Evolutionary conservation across 2,888 invertebrate genomes (phyloP), one percentile per base, ranked within the genome.

Genomic region (Agrilus mali): DNA sequence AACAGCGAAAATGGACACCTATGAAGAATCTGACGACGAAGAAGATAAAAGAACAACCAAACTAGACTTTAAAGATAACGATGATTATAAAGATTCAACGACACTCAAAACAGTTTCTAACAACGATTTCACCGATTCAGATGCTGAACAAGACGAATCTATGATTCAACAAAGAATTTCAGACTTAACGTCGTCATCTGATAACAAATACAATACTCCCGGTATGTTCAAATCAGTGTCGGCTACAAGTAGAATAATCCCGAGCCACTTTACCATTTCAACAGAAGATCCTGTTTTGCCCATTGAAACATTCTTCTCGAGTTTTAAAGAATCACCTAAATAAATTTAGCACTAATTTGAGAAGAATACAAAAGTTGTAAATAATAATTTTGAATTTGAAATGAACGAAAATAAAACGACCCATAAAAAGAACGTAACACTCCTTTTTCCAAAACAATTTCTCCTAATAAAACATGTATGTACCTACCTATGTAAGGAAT

Each of bases 251-350:
- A 71, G 82, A 50, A 68, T 77, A 53, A 76, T 80, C 55, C 77
- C 80, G 4, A 76, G 73, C 54, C 79, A 82, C 55, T 81, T 85
- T 53, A 82, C 82, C 16, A 77, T 86, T 63, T 78, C 81, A 1
- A 83, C 85, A 0, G 85, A 86, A 50, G 84, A 86, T 59, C 85
- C 86, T 0, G 83, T 84, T 41, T 67, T 86, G 40, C 86, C 86
- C 0, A 82, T 86, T 48, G 85, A 86, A 64, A 83, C 85, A 1
- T 84, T 86, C 64, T 86, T 86, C 59, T 81, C 84, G 14, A 81
- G 82, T 58, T 61, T 83, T 38, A 75, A 79, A 45, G 59, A 59
- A 27, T 3, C 27, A 10, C 27, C 27, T 10, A 27, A 27, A 27
- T 27, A 10, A 27, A 53, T 51, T 33, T 38, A 15, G 35, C 8